Conservation (phyloP, 2,888 invertebrate genomes). For the Tridacna crocea region DNA sequence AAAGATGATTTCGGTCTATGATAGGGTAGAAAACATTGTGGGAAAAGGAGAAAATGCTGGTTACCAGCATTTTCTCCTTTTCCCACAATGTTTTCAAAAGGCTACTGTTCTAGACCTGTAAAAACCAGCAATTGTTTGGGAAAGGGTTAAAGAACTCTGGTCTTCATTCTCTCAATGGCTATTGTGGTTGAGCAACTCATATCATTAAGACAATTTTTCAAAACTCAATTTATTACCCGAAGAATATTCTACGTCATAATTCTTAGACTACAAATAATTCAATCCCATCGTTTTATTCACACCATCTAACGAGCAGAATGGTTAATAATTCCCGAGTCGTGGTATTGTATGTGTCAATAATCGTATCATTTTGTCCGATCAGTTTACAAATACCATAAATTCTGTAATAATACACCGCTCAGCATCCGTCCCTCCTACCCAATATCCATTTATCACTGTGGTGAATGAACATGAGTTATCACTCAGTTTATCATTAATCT, state of each 20-base stretch:
- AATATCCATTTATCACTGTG: conserved; percentile 9
- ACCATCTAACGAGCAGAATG: too few relatives aligned
- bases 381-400: neutral
- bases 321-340: neutral
- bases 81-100: too few relatives aligned
- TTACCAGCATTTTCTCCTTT: neutral
- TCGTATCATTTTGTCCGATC: conserved; percentile 24
- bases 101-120: too few relatives aligned
- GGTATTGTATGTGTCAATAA: conserved; percentile 7
- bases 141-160: too few relatives aligned
- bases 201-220: too few relatives aligned
- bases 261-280: neutral
- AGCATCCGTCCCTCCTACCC: neutral
- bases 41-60: neutral
- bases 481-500: conserved; percentile 2
- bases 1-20: too few relatives aligned
- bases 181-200: too few relatives aligned
- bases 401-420: conserved; percentile 15
- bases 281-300: neutral
- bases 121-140: too few relatives aligned
- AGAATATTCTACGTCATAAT: neutral
- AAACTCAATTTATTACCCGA: too few relatives aligned
- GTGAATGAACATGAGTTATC: neutral
- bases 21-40: too few relatives aligned
- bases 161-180: too few relatives aligned